phyloP scores from a whole-genome alignment of 2,113 vertebrate genomes.

The Proterorhinus semilunaris region DNA sequence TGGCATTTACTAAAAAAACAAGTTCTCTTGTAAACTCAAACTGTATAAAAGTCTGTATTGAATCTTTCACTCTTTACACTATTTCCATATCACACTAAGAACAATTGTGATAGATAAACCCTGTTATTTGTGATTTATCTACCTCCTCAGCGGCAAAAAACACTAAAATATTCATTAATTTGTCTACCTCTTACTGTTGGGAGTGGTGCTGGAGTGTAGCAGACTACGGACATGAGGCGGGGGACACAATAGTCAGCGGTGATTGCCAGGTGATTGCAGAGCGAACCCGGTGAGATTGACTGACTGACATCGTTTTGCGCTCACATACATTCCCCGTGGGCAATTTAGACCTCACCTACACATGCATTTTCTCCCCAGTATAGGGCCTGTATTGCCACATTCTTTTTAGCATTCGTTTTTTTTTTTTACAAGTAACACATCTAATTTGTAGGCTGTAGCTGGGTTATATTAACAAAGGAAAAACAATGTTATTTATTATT shows the following conservation, averaged over 20 bases:
- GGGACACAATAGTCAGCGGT: not conserved
- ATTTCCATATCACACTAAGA: no score
- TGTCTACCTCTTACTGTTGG: not conserved
- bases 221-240: not conserved
- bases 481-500: no score
- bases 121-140: not conserved
- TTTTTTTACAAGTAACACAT: not conserved
- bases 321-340: not conserved
- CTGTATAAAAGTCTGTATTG: no score
- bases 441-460: no score
- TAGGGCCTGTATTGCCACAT: not conserved
- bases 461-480: no score
- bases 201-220: slow-evolving; percentile 1
- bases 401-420: not conserved
- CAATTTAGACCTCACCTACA: not conserved
- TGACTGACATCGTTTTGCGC: not conserved
- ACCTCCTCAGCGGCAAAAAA: slow-evolving; percentile 3
- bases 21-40: no score
- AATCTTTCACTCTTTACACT: no score
- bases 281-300: not conserved
- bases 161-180: slow-evolving; percentile 5
- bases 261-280: slow-evolving; percentile 1
- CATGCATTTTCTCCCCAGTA: not conserved
- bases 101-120: no score
- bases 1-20: no score